Percentiles rank a stretch among this genome's conserved stretches.
Evolutionary conservation across 2,113 vertebrate genomes (phyloP).

Genomic region (Aspiorhynchus laticeps): DNA sequence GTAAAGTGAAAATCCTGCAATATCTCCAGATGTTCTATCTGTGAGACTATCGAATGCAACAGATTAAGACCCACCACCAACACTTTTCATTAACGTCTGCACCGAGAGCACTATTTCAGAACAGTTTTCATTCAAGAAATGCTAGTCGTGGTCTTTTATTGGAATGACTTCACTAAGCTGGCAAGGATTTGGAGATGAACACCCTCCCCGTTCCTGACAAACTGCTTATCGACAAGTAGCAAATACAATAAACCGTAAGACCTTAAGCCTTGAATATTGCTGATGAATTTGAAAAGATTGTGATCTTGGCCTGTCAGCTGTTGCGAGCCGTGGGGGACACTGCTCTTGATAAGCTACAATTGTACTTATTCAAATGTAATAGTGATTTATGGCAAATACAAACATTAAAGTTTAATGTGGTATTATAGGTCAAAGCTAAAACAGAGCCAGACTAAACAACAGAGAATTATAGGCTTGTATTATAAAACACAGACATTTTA

Average conservation of each 20-base stretch:
- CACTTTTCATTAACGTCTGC: slow-evolving; percentile 45
- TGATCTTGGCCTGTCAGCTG: slow-evolving; percentile 32
- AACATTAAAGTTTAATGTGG: not conserved
- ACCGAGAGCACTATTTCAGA: slow-evolving; percentile 10
- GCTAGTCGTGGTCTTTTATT: slow-evolving; percentile 14
- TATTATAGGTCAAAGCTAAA: not conserved
- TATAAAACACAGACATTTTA: not conserved
- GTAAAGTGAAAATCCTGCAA: slow-evolving; percentile 37
- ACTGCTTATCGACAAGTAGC: slow-evolving; percentile 28
- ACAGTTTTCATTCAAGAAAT: slow-evolving; percentile 33
- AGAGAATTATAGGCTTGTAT: not conserved
- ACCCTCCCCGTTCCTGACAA: slow-evolving; percentile 15
- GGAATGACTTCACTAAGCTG: slow-evolving; percentile 40
- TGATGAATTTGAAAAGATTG: slow-evolving; percentile 40
- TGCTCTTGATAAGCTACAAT: slow-evolving; percentile 8
- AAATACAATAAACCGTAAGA: slow-evolving; percentile 35
- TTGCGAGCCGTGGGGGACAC: not conserved
- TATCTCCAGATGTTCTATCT: slow-evolving; percentile 48
- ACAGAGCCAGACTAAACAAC: not conserved
- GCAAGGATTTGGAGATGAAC: slow-evolving; percentile 16
- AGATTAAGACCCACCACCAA: slow-evolving; percentile 43
- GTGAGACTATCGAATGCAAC: slow-evolving; percentile 44
- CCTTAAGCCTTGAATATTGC: slow-evolving; percentile 50
- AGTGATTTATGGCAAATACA: not conserved
- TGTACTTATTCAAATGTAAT: slow-evolving; percentile 3